Evolutionary conservation across 1,140 invertebrate species (phyloP).

Genomic region (Aradophagus sp.): DNA sequence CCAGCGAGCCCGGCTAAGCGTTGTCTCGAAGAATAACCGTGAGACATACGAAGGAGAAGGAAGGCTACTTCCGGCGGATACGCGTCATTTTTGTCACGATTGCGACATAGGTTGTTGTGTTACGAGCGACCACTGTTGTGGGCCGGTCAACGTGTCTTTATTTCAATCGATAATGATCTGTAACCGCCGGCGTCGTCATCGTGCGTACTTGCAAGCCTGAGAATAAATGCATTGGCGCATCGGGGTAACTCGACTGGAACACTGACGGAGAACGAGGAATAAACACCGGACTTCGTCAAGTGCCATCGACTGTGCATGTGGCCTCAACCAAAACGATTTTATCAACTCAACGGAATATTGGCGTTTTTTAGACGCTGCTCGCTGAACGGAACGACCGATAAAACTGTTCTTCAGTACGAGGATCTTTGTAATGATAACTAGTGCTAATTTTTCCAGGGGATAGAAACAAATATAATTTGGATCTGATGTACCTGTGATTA

Average conservation of each 20-base stretch:
- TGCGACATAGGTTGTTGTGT: slow-evolving; percentile 66
- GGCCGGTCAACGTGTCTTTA: slow-evolving; percentile 56
- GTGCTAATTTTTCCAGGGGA: too few relatives aligned
- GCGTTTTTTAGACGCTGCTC: too few relatives aligned
- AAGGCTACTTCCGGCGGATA: slow-evolving; percentile 72
- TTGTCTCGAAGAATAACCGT: slow-evolving; percentile 34
- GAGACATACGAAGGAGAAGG: slow-evolving; percentile 52
- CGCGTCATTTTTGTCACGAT: slow-evolving; percentile 75
- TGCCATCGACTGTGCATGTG: slow-evolving; percentile 33
- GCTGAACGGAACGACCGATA: too few relatives aligned
- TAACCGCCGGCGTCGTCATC: slow-evolving; percentile 63
- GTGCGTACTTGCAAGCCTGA: slow-evolving; percentile 50
- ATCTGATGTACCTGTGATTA: too few relatives aligned
- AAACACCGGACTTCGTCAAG: slow-evolving; percentile 42
- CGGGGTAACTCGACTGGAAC: slow-evolving; percentile 53
- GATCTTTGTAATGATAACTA: too few relatives aligned
- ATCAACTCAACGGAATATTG: slow-evolving; percentile 47
- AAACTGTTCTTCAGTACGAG: too few relatives aligned
- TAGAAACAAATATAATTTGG: too few relatives aligned
- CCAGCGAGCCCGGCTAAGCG: slow-evolving; percentile 44
- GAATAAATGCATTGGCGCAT: slow-evolving; percentile 54
- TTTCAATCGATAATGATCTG: slow-evolving; percentile 73
- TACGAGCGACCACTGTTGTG: slow-evolving; percentile 61
- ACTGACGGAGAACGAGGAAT: slow-evolving; percentile 48
- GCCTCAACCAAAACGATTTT: slow-evolving; percentile 41